phyloP scores from a whole-genome alignment of 2,888 invertebrate species.

The Clitarchus hookeri region DNA sequence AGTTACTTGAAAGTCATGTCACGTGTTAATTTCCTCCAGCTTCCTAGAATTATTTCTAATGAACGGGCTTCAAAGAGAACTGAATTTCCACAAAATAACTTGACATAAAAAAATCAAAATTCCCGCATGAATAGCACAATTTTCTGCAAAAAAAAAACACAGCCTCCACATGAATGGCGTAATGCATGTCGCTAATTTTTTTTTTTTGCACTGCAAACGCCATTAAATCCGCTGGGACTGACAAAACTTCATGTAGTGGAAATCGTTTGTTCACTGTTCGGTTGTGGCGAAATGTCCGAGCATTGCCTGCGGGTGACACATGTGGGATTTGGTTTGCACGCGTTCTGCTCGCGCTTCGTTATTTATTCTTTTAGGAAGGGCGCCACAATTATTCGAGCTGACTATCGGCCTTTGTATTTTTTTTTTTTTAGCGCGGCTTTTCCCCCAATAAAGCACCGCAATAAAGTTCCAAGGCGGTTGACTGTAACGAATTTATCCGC shows the following conservation, averaged over 20 bases:
- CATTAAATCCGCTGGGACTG: not conserved
- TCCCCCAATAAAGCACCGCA: constrained; percentile 7
- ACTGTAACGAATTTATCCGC: not conserved
- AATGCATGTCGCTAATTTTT: not conserved
- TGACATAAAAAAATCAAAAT: not conserved
- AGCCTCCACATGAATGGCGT: not conserved
- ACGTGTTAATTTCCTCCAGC: too few species aligned
- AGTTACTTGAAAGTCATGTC: too few species aligned
- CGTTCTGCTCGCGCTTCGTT: not conserved
- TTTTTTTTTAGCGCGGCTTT: not conserved
- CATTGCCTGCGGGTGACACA: not conserved
- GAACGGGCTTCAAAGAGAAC: not conserved
- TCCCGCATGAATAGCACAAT: not conserved
- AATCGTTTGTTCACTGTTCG: constrained; percentile 9
- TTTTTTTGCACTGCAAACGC: not conserved
- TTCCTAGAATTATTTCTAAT: too few species aligned
- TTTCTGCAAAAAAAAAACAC: not conserved
- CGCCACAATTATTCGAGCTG: constrained; percentile 8
- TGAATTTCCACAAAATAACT: not conserved
- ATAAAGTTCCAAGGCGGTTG: constrained; percentile 9
- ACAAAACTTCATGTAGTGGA: not conserved
- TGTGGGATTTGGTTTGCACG: not conserved
- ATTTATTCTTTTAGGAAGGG: constrained; percentile 4
- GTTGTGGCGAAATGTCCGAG: not conserved
- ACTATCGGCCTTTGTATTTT: not conserved